phyloP scores from a whole-genome alignment of 2,888 invertebrate species.

The Eristalinus aeneus region DNA sequence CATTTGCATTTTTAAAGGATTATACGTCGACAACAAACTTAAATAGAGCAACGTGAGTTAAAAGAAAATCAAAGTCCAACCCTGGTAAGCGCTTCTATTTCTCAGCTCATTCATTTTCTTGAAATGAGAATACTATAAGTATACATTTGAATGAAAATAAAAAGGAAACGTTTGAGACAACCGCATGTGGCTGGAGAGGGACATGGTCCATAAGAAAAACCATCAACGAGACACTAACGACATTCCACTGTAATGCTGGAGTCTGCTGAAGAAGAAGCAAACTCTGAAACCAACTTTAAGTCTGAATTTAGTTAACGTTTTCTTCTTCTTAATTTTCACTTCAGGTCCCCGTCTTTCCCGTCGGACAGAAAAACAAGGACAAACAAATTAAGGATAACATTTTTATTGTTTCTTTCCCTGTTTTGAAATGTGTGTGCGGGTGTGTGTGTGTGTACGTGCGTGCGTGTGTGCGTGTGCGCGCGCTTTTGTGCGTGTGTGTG shows the following conservation, averaged over 20 bases:
- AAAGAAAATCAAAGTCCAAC: no score
- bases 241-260: neutral
- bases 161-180: no score
- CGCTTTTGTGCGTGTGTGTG: neutral
- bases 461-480: neutral
- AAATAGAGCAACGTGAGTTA: no score
- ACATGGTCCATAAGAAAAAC: slow-evolving; percentile 26
- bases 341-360: neutral
- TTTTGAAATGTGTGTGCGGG: neutral
- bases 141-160: no score
- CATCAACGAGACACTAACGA: neutral
- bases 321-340: neutral
- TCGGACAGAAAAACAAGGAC: slow-evolving; percentile 52
- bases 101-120: no score
- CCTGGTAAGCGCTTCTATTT: no score
- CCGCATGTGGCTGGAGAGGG: slow-evolving; percentile 33
- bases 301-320: slow-evolving; percentile 19
- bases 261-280: neutral
- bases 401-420: slow-evolving; percentile 49
- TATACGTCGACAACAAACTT: no score
- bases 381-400: slow-evolving; percentile 65
- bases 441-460: neutral
- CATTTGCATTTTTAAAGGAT: no score
- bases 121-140: no score
- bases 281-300: slow-evolving; percentile 4